These are phyloP conservation scores for Aurelia aurita complex sp. Pacific DNA, from an alignment of 30 jellyfish, hydroid and myxozoan genomes.

Conservation along the genomic window DNA sequence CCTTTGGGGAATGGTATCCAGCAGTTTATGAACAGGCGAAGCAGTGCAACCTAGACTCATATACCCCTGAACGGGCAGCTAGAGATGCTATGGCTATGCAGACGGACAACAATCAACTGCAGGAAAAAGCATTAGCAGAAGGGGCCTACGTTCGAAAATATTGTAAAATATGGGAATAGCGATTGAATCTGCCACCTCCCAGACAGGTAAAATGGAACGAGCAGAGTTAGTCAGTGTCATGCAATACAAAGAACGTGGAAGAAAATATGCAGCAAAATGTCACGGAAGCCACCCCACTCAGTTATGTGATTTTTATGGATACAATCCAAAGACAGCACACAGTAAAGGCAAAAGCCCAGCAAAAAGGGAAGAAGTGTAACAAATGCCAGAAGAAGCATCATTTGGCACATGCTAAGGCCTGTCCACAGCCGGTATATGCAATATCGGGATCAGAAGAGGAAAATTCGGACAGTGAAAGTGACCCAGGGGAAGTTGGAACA, in stretches of 20 bases:
- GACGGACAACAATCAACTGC: slow-evolving; percentile 35
- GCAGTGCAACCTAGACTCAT: background rate
- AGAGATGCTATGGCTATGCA: slow-evolving; percentile 46
- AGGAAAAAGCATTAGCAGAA: too few species aligned
- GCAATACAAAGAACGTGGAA: background rate
- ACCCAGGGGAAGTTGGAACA: too few species aligned
- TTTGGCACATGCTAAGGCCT: background rate
- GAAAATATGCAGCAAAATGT: background rate
- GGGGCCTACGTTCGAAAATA: background rate
- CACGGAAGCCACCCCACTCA: background rate
- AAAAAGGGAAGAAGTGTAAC: background rate
- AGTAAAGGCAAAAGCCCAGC: background rate
- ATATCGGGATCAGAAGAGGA: background rate
- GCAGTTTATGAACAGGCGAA: slow-evolving; percentile 12
- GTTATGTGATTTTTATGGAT: slow-evolving; percentile 1
- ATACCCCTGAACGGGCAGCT: slow-evolving; percentile 23
- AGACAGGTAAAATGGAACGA: slow-evolving; percentile 13
- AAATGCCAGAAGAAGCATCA: background rate
- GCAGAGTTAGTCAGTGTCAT: background rate
- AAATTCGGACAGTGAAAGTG: background rate
- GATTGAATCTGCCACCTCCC: background rate
- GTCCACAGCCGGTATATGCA: background rate
- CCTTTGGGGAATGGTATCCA: background rate
- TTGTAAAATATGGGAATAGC: slow-evolving; percentile 2
- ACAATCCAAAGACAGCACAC: background rate